These are phyloP conservation scores for Buphagus erythrorhynchus DNA, from an alignment of 2,797 vertebrate genomes.

Conservation along the genomic window DNA sequence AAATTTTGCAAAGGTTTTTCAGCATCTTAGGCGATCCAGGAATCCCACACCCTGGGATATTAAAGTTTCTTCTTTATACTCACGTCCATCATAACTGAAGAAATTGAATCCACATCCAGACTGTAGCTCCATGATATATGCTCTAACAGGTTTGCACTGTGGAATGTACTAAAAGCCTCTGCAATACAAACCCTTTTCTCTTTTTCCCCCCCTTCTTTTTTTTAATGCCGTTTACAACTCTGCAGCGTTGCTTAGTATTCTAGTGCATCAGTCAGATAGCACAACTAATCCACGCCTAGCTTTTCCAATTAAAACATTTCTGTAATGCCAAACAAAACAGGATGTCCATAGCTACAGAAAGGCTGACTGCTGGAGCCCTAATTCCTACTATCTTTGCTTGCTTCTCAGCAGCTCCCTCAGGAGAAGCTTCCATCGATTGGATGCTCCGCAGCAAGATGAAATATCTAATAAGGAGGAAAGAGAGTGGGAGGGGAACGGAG, in stretches of 20 bases:
- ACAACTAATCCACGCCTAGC: conserved; percentile 66
- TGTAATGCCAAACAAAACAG: conserved; percentile 61
- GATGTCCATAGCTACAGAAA: conserved; percentile 69
- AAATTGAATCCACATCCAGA: conserved; percentile 44
- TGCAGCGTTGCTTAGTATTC: conserved; percentile 75
- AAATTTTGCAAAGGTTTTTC: conserved; percentile 66
- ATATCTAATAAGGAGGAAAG: conserved; percentile 89
- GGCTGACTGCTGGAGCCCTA: conserved; percentile 71
- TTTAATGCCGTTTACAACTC: conserved; percentile 77
- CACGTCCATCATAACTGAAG: conserved; percentile 41
- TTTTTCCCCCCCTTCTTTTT: neutral
- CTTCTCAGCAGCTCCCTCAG: conserved; percentile 83
- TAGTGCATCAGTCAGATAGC: conserved; percentile 70
- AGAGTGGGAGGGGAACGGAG: conserved; percentile 89
- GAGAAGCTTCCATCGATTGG: conserved; percentile 87
- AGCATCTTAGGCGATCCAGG: conserved; percentile 49
- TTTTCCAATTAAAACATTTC: conserved; percentile 72
- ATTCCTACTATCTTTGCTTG: conserved; percentile 79
- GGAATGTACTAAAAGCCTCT: conserved; percentile 69
- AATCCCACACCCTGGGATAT: conserved; percentile 69
- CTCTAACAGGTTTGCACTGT: conserved; percentile 74
- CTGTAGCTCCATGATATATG: conserved; percentile 42
- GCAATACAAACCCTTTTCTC: conserved; percentile 61
- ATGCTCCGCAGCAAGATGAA: conserved; percentile 89
- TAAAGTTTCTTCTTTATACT: conserved; percentile 78